phyloP scores from a whole-genome alignment of 2,888 invertebrate species.

The Drosophila nr. medialis region DNA sequence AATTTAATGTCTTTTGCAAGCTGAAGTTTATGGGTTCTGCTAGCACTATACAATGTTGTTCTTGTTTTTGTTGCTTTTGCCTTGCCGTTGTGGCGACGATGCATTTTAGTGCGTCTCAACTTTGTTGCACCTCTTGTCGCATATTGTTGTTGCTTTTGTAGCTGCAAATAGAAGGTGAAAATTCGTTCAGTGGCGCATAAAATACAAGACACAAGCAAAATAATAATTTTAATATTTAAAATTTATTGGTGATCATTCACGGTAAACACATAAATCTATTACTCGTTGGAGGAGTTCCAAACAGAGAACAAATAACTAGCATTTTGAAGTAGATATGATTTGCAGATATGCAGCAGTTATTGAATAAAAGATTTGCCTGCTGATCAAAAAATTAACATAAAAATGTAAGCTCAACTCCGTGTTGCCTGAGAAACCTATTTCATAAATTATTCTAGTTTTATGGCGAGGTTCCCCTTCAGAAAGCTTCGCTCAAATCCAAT shows the following conservation, averaged over 20 bases:
- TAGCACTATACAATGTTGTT: conserved; percentile 35
- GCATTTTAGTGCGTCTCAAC: conserved; percentile 58
- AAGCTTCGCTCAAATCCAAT: neutral
- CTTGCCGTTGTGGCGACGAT: conserved; percentile 9
- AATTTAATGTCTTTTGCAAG: conserved; percentile 67
- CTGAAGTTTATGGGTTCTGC: conserved; percentile 65
- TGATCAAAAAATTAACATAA: neutral
- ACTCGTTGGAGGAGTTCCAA: neutral
- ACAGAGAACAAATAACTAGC: conserved; percentile 7
- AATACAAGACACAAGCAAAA: neutral
- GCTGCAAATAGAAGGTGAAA: conserved; percentile 45
- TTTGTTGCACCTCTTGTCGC: conserved; percentile 45
- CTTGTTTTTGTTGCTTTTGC: conserved; percentile 12
- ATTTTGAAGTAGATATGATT: conserved; percentile 38
- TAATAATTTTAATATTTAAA: neutral
- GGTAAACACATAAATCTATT: conserved; percentile 4
- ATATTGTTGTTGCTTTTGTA: conserved; percentile 19
- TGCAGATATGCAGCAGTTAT: conserved; percentile 64
- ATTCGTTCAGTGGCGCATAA: conserved; percentile 42
- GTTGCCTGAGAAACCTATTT: neutral
- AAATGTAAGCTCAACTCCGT: neutral
- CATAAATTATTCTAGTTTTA: neutral
- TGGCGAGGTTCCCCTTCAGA: neutral
- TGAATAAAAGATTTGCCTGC: neutral
- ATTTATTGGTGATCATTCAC: neutral